Base-by-base conservation (phyloP, 1,140 invertebrate genomes). In the Drosophila chauvacae region DNA sequence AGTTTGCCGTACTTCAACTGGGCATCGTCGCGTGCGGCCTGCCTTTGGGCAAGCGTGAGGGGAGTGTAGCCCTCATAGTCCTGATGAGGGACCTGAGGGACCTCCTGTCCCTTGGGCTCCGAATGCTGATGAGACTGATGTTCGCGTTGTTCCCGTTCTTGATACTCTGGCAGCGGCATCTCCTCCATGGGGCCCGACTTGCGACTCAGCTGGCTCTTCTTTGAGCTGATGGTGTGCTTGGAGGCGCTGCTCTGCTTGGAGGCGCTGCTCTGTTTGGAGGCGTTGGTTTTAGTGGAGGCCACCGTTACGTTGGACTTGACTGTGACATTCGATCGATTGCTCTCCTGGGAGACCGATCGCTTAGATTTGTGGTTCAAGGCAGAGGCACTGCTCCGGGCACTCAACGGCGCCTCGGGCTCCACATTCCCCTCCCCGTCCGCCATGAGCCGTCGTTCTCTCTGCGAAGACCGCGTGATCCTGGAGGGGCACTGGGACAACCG, bases 1-100 rank as follows among this genome's bases (percentile, higher is more conserved):
- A 80, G 47, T 2, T 80, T 59, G 9, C 41, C 50, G 5, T 79
- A 80, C 33, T 61, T 79, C 1, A 33, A 18, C 4, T 73, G 59
- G 7, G 76, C 75, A 11, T 79, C 61, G 7, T 73, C 35, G n/a
- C 72, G 20, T 0, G 61, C 56, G 3, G 68, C 59, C 14, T 42
- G 14, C 6, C 37, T 30, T 10, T 79, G 56, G 10, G 2, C 39
- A 0, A 13, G 1, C 1, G 48, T 64, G n/a, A 77, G 14, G 6
- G 55, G 72, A n/a, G 62, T 48, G 14, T 68, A 76, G 41, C 62
- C 53, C 3, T 76, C 55, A 2, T 44, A 42, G 2, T 39, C 35
- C 5, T 4, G 35, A 4, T 13, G 23, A 23, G 23, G 7, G 3
- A 7, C n/a, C 2, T 3, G 7, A 23, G 23, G 23, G 23, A 23